phyloP scores from a whole-genome alignment of 1,140 invertebrate species.

The Helicoverpa armigera region DNA sequence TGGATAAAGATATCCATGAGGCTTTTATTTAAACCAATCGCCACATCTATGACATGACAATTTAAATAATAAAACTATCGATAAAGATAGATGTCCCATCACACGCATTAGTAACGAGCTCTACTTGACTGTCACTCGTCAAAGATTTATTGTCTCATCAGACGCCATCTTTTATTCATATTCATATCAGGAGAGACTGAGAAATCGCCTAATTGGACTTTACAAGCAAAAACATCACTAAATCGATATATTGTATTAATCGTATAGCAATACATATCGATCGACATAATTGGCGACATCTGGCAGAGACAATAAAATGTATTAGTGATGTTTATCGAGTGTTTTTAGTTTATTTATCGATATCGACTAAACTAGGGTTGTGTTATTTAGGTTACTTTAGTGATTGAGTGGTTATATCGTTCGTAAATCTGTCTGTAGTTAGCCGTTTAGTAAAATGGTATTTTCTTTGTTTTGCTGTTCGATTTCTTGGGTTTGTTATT shows the following conservation, averaged over 20 bases:
- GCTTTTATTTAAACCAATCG: too few species aligned
- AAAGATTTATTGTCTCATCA: constrained; percentile 65
- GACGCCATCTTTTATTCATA: constrained; percentile 67
- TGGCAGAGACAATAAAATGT: constrained; percentile 34
- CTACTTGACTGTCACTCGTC: constrained; percentile 57
- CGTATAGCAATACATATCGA: constrained; percentile 38
- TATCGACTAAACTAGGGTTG: constrained; percentile 27
- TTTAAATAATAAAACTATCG: not conserved
- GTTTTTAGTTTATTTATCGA: constrained; percentile 32
- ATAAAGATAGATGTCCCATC: constrained; percentile 37
- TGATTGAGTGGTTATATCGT: not conserved
- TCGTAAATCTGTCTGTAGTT: constrained; percentile 8
- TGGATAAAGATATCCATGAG: too few species aligned
- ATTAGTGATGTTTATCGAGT: constrained; percentile 25
- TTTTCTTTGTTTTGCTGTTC: constrained; percentile 7
- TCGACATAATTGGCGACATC: constrained; percentile 40
- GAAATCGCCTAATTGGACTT: constrained; percentile 60
- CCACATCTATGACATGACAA: too few species aligned
- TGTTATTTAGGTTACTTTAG: not conserved
- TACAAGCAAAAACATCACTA: constrained; percentile 57
- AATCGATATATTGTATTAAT: constrained; percentile 55
- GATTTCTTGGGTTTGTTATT: not conserved
- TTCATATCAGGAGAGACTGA: constrained; percentile 58
- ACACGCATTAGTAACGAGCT: constrained; percentile 48
- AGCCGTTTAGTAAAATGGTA: constrained; percentile 19